phyloP scores from a whole-genome alignment of 2,113 vertebrate species.

The Kryptolebias marmoratus region DNA sequence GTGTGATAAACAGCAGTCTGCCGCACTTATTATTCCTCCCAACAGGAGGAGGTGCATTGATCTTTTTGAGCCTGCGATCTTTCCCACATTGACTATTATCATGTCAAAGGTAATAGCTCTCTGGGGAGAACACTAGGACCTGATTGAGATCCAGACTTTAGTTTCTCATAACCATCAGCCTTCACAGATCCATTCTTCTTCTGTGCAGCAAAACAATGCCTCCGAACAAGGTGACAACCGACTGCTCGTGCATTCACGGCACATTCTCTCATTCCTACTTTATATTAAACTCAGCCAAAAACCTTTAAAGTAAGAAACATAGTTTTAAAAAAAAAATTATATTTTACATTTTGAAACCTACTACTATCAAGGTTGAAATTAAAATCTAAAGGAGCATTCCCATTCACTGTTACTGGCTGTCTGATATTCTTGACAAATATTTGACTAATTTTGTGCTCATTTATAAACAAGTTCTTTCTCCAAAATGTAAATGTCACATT shows the following conservation, averaged over 20 bases:
- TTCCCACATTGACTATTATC: conserved; percentile 20
- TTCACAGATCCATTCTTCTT: conserved; percentile 14
- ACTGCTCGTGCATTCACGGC: background rate
- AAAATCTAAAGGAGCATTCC: background rate
- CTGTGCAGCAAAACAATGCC: conserved; percentile 6
- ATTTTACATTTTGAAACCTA: conserved; percentile 7
- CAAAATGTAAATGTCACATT: conserved; percentile 5
- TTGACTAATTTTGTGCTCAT: background rate
- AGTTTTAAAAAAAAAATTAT: background rate
- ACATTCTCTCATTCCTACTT: background rate
- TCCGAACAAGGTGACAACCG: background rate
- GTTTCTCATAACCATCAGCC: conserved; percentile 7
- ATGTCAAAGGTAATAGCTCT: conserved; percentile 35
- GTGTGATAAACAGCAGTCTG: conserved; percentile 11
- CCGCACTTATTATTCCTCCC: conserved; percentile 11
- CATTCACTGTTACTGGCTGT: background rate
- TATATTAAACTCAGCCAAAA: background rate
- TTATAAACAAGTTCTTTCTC: background rate
- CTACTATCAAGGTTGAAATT: background rate
- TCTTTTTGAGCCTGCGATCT: conserved; percentile 15
- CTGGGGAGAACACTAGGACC: conserved; percentile 5
- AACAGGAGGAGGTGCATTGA: conserved; percentile 6
- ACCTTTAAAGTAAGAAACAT: background rate
- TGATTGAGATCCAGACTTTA: conserved; percentile 13
- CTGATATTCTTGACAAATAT: background rate